Evolutionary conservation across 2,888 invertebrate genomes (phyloP).

Genomic region (Orgyia antiqua): DNA sequence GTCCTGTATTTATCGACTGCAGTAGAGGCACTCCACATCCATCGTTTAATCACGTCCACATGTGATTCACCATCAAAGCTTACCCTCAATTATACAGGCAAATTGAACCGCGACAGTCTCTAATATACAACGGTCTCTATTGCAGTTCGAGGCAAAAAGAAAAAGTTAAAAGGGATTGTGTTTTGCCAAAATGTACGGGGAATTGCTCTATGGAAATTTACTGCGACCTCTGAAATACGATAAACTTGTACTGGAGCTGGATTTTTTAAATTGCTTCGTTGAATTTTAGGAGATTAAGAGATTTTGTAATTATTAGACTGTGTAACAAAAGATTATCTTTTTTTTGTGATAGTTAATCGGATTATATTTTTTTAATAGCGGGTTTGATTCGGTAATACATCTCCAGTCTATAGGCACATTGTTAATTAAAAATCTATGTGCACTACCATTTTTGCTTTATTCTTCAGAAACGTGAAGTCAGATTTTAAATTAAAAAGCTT

Average conservation of each 20-base stretch:
- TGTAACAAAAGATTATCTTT: too few species aligned
- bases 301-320: background rate
- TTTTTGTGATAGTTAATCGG: too few species aligned
- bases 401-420: too few species aligned
- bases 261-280: conserved; percentile 1
- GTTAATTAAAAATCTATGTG: too few species aligned
- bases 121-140: conserved; percentile 9
- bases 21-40: conserved; percentile 12
- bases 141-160: conserved; percentile 7
- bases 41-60: conserved; percentile 48
- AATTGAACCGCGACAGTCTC: conserved; percentile 34
- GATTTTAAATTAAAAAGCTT: too few species aligned
- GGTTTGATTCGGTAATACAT: too few species aligned
- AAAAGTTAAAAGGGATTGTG: conserved; percentile 8
- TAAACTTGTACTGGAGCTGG: conserved; percentile 1
- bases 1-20: conserved; percentile 3
- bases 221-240: conserved; percentile 2
- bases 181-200: conserved; percentile 4
- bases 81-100: conserved; percentile 43
- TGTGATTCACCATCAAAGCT: conserved; percentile 44
- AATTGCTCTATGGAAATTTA: conserved; percentile 5
- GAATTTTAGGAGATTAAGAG: conserved; percentile 3
- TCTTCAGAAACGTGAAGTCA: too few species aligned
- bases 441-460: too few species aligned
- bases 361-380: too few species aligned